phyloP scores from a whole-genome alignment of 2,797 vertebrate species.

The Typhlichthys eigenmanni region DNA sequence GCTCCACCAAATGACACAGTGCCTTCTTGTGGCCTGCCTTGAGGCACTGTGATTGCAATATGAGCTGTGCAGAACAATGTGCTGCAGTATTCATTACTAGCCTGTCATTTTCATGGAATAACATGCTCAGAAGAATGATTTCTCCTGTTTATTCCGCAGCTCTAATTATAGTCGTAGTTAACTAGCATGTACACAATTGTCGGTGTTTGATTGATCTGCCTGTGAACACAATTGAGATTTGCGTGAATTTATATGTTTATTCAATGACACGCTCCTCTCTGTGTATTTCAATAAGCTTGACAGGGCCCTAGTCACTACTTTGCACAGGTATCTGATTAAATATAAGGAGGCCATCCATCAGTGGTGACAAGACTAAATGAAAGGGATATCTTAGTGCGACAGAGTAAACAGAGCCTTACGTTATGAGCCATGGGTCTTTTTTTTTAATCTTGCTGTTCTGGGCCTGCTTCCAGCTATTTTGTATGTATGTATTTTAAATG shows the following conservation, averaged over 20 bases:
- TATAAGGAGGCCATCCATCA: slow-evolving; percentile 56
- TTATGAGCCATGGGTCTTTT: slow-evolving; percentile 56
- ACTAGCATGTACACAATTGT: slow-evolving; percentile 31
- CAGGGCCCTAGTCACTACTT: slow-evolving; percentile 26
- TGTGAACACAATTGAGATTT: slow-evolving; percentile 30
- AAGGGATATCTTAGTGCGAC: slow-evolving; percentile 57
- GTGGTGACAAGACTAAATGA: slow-evolving; percentile 60
- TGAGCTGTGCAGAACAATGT: slow-evolving; percentile 22
- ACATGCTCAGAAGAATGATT: slow-evolving; percentile 50
- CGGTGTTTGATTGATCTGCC: slow-evolving; percentile 54
- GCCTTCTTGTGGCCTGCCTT: slow-evolving; percentile 8
- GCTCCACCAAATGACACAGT: slow-evolving; percentile 6
- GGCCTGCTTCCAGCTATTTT: slow-evolving; percentile 76
- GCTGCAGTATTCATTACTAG: slow-evolving; percentile 46
- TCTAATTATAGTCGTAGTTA: slow-evolving; percentile 61
- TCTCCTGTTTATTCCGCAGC: slow-evolving; percentile 43
- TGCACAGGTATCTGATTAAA: slow-evolving; percentile 51
- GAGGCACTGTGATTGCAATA: slow-evolving; percentile 27
- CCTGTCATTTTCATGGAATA: slow-evolving; percentile 43
- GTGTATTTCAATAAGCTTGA: slow-evolving; percentile 50
- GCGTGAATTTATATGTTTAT: background rate
- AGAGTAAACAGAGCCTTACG: slow-evolving; percentile 61
- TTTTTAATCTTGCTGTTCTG: slow-evolving; percentile 72
- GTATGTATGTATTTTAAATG: slow-evolving; percentile 79
- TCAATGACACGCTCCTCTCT: slow-evolving; percentile 54